Evolutionary conservation across 2,113 vertebrate species (phyloP).

Genomic region (Oncorhynchus masou): DNA sequence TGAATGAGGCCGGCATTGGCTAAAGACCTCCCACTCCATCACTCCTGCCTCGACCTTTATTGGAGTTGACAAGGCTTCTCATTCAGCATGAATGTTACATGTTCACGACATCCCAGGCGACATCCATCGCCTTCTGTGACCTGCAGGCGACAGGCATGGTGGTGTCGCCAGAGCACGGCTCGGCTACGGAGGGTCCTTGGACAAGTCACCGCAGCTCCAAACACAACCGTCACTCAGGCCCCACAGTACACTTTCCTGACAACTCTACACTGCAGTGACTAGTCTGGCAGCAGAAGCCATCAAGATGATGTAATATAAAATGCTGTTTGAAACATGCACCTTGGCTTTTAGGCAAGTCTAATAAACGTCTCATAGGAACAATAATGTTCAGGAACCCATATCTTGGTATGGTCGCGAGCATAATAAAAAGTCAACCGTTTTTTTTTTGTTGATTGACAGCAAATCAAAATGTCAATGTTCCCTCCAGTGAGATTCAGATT

Average conservation of each 20-base stretch:
- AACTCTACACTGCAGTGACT: too few relatives aligned
- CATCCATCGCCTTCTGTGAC: conserved; percentile 8
- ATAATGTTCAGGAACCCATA: background rate
- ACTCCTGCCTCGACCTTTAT: background rate
- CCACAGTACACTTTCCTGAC: background rate
- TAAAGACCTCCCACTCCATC: background rate
- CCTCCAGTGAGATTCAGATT: background rate
- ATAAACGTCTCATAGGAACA: background rate
- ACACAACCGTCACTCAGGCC: background rate
- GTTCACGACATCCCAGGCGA: conserved; percentile 6
- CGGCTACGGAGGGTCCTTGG: background rate
- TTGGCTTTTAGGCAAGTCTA: background rate
- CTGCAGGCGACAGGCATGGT: conserved; percentile 14
- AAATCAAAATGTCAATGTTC: background rate
- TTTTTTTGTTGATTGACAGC: background rate
- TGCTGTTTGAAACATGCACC: too few relatives aligned
- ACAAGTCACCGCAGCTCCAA: background rate
- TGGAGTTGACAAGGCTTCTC: conserved; percentile 15
- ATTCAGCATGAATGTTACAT: conserved; percentile 24
- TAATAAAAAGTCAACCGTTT: too few relatives aligned
- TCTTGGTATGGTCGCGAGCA: background rate
- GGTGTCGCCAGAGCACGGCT: background rate
- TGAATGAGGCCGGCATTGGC: background rate
- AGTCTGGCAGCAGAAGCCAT: too few relatives aligned
- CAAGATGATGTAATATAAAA: too few relatives aligned